phyloP scores from a whole-genome alignment of 2,888 invertebrate species.

The Antheraea assamensis region DNA sequence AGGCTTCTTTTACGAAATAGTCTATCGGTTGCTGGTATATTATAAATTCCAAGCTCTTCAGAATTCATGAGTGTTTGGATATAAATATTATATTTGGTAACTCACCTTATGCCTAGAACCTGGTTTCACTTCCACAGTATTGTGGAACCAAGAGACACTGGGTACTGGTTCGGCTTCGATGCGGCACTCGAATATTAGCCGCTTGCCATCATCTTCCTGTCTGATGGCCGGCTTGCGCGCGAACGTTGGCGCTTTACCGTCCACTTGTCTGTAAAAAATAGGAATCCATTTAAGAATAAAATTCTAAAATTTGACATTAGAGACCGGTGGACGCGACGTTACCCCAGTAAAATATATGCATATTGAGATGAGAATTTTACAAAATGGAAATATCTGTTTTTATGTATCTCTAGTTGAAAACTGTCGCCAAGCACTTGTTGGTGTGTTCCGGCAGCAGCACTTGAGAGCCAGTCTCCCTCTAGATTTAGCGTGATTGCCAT shows the following conservation, averaged over 20 bases:
- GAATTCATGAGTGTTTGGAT: too few relatives aligned
- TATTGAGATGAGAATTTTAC: background rate
- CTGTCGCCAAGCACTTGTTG: too few relatives aligned
- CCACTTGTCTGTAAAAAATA: conserved; percentile 90
- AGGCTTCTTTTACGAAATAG: too few relatives aligned
- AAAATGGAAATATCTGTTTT: too few relatives aligned
- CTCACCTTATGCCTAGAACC: conserved; percentile 93
- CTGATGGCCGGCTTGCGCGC: conserved; percentile 98
- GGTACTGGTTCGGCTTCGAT: conserved; percentile 97
- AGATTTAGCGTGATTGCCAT: too few relatives aligned
- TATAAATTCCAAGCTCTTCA: too few relatives aligned
- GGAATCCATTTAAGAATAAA: background rate
- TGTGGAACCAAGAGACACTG: conserved; percentile 94
- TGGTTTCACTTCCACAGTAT: conserved; percentile 90
- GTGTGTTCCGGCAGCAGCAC: too few relatives aligned
- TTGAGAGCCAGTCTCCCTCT: too few relatives aligned
- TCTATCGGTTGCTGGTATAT: too few relatives aligned
- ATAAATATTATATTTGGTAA: background rate
- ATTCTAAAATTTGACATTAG: background rate
- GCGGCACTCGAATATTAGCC: conserved; percentile 96
- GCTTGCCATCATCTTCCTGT: conserved; percentile 97
- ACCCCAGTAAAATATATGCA: background rate
- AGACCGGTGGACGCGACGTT: background rate
- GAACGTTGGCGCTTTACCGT: conserved; percentile 98
- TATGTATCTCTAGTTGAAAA: too few relatives aligned